Evolutionary conservation across 2,113 vertebrate species (phyloP).

Genomic region (Buteo buteo): DNA sequence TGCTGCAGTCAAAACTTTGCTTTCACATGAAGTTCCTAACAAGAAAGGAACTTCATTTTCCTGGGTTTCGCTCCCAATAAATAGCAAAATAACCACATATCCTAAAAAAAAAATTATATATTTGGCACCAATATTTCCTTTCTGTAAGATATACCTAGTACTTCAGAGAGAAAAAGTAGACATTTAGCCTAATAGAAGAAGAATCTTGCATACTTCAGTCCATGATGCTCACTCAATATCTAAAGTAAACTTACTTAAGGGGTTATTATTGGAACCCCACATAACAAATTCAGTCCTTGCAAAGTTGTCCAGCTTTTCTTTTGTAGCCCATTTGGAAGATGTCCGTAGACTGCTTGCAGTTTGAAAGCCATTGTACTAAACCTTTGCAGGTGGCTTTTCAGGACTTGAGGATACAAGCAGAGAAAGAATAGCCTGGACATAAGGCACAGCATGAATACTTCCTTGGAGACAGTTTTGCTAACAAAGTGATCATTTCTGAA

Average conservation of each 20-base stretch:
- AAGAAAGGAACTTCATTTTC: background rate
- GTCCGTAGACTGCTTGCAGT: fast-evolving
- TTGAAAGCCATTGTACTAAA: background rate
- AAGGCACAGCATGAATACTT: background rate
- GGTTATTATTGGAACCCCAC: background rate
- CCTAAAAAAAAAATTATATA: background rate
- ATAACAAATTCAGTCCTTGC: background rate
- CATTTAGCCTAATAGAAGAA: background rate
- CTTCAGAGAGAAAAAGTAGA: background rate
- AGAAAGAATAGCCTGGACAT: background rate
- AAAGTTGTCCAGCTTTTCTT: background rate
- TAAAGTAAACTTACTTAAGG: background rate
- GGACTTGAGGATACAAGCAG: background rate
- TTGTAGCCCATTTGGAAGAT: background rate
- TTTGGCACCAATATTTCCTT: background rate
- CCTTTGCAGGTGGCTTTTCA: background rate
- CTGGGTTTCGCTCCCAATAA: background rate
- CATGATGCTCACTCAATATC: background rate
- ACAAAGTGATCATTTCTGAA: background rate
- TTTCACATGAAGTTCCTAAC: background rate
- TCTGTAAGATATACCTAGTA: background rate
- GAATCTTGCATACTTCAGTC: background rate
- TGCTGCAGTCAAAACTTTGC: background rate
- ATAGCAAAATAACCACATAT: background rate
- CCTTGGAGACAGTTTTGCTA: background rate